Base-by-base conservation (phyloP, 1,140 invertebrate genomes). In the Solen grandis region DNA sequence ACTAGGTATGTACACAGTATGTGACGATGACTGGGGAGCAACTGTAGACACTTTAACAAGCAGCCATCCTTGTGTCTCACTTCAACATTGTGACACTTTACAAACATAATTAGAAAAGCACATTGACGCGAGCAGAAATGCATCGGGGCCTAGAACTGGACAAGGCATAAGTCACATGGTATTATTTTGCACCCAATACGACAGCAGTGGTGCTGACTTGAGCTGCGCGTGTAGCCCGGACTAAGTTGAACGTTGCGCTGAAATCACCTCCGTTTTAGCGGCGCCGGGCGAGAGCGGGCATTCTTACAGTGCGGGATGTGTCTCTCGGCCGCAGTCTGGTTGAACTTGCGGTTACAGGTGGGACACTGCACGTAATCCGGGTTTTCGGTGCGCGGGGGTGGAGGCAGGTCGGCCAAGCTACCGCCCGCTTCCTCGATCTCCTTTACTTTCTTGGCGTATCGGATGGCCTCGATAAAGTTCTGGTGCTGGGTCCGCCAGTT, bases 401-500 rank as follows among this genome's bases (percentile, higher is more conserved):
- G 97, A 0, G 97, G 97, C 41, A 98, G 93, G 91, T 98, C 97
- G 55, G 95, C 95, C 8, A 97, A 88, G 87, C 97, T 97, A 74
- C 96, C 97, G 66, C 97, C 98, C 25, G 95, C 95, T 0, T 96
- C 96, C 76, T 99, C 92, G 90, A 97, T 95, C 0, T 95, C 94
- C 88, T 97, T 95, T n/a, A 96, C 95, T 75, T 92, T 90, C 89
- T 98, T 98, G 0, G 98, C 98, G 1, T 97, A 96, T 25, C 97
- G 94, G 75, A 99, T 97, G 0, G 97, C 95, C 74, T 94, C 93
- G 63, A 99, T 97, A 90, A 99, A 99, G 84, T 97, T 96, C 89
- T 98, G 96, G 92, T 98, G 97, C 88, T 98, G 96, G 89, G 95
- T 94, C 13, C 97, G 94, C 98, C 98, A 99, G 91, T 96, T 96